A percentile compares a stretch with the other conserved stretches of the same genome.
These are phyloP conservation scores for Climacteris rufus DNA, from an alignment of 2,113 vertebrate species.

Conservation along the genomic window DNA sequence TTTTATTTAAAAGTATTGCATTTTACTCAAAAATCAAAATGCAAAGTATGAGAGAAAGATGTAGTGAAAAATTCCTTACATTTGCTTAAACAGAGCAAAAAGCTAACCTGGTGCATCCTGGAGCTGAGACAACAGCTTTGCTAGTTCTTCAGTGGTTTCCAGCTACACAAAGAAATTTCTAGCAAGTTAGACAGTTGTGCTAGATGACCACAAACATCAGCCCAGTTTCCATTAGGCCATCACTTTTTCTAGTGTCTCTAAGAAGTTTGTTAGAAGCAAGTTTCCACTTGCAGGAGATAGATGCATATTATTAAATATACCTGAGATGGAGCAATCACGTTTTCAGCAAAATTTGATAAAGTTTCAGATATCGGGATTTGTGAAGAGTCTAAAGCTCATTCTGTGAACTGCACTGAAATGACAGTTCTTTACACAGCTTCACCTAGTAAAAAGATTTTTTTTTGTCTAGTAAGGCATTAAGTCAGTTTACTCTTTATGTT, in stretches of 20 bases:
- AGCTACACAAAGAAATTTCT: not conserved
- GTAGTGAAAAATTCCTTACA: slow-evolving; percentile 16
- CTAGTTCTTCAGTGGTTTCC: slow-evolving; percentile 47
- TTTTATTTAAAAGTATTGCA: not conserved
- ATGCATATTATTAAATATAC: slow-evolving; percentile 47
- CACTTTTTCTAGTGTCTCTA: not conserved
- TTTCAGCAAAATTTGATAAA: slow-evolving; percentile 17
- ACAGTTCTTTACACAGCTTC: slow-evolving; percentile 16
- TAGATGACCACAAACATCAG: not conserved
- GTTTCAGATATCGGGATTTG: not conserved
- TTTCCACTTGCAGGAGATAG: slow-evolving; percentile 12
- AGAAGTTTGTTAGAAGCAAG: slow-evolving; percentile 3
- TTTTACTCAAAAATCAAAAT: slow-evolving; percentile 18
- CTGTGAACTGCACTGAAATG: slow-evolving; percentile 23
- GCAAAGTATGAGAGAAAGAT: not conserved
- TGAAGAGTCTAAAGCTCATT: slow-evolving; percentile 37
- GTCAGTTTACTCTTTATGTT: slow-evolving; percentile 19
- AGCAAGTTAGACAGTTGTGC: not conserved
- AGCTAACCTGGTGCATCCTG: not conserved
- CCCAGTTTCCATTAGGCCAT: not conserved
- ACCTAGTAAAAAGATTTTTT: slow-evolving; percentile 8
- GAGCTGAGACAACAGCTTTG: not conserved
- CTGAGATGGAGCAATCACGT: slow-evolving; percentile 60
- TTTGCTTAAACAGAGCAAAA: slow-evolving; percentile 1
- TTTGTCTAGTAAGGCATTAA: slow-evolving; percentile 68